Base-by-base conservation (phyloP, 2,888 invertebrate species). In the Ectemnius lituratus region DNA sequence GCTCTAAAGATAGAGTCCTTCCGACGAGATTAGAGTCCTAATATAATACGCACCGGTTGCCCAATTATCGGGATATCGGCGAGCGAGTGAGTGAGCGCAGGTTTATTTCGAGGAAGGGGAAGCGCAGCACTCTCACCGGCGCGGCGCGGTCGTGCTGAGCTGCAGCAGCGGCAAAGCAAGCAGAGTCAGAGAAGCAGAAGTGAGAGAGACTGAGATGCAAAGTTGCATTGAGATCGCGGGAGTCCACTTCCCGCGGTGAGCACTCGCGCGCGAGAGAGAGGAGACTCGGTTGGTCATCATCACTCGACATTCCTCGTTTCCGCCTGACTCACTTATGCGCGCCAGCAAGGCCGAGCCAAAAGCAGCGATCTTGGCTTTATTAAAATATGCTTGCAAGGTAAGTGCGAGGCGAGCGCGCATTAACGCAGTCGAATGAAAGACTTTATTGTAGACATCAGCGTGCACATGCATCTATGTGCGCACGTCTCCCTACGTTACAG, bases 251-350 rank as follows among this genome's bases (percentile, higher is more conserved):
- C 52, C 73, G 72, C 57, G 23, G 37, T 37, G 65, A 76, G 66
- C 70, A 11, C 37, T 6, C 8, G 37, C 37, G 37, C 37, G 37
- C 23, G 23, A 23, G 37, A 37, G 37, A 37, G 37, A 37, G 37
- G 37, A 37, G 37, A 37, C 37, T 6, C 37, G 37, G 75, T 77
- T 79, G 79, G 64, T 83, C 83, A 78, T 81, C 79, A 47, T 81
- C 79, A 47, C 73, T 78, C 68, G 77, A 75, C 76, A 74, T 79
- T 77, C 68, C 74, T 76, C 75, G 76, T 81, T 83, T 83, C 83
- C 81, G 83, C 69, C 72, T 81, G 83, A 83, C 81, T 83, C 83
- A 83, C 73, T 78, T 80, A 66, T 67, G 58, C 66, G 73, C 70
- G 64, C 62, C 63, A 47, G 66, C 82, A 83, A 83, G 82, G 83